Evolutionary conservation across 2,113 vertebrate species (phyloP), one percentile per base, ranked within the genome.

Genomic region (Zosterops hypoxanthus): DNA sequence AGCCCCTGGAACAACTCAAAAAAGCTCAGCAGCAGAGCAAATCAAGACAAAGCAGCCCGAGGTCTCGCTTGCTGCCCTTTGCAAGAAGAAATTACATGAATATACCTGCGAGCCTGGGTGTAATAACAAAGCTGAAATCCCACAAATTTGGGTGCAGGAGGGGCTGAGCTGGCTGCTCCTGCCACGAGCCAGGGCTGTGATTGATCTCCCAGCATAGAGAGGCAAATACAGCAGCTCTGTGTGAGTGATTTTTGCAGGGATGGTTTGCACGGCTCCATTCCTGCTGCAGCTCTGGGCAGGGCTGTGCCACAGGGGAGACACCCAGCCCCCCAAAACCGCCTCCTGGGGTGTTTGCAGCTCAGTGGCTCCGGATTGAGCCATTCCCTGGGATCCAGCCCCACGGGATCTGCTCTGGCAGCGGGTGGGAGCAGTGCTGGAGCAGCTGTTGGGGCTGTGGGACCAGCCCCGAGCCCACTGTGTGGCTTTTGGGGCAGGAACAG

Each of bases 181-280:
- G 47, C 8, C 2, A n/a, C 19, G 49, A 81, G 57, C 42, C 91
- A 33, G 86, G 47, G 5, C 66, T 94, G 34, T 77, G 92, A 94
- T 60, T 70, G 88, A 86, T 92, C 69, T 78, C 6, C 39, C 82
- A 46, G 77, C 56, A 25, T 1, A 4, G 81, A 59, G 13, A 73
- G 9, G 80, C 49, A 77, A 92, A 71, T 6, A 56, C 36, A 7
- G 57, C 78, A 18, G 36, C 49, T 83, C 44, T 0, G n/a, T 15
- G 49, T 21, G 61, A 56, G 49, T 50, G 17, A 10, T 24, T 68
- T 50, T 64, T 24, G 44, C 1, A 0, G 65, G 61, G 88, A 60
- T 42, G 20, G 79, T 82, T 79, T 14, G 26, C 19, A n/a, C 0
- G 0, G 64, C 0, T 2, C 6, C 7, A 18, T 42, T 16, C 8